These are phyloP conservation scores for Centropus bengalensis DNA, from an alignment of 2,113 vertebrate genomes.

Conservation along the genomic window DNA sequence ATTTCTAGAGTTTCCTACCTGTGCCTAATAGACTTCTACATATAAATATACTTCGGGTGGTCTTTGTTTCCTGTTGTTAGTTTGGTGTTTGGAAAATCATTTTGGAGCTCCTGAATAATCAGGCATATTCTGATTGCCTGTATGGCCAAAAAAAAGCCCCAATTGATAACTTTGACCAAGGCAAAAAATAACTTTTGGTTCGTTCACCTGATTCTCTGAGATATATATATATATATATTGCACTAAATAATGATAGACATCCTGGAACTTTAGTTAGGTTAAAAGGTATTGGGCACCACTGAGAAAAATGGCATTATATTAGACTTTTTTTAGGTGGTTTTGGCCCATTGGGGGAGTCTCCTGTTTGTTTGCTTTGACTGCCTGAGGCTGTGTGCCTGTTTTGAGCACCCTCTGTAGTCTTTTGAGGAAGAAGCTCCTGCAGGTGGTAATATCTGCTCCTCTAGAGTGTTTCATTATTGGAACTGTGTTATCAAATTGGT, in stretches of 20 bases:
- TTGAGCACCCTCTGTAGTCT: not conserved
- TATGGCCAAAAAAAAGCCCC: not conserved
- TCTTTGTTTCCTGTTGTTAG: not conserved
- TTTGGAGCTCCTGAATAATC: not conserved
- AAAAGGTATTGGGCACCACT: not conserved
- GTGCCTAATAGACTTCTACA: not conserved
- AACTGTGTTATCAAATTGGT: not conserved
- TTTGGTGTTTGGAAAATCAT: not conserved
- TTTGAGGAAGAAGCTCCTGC: not conserved
- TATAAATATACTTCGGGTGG: not conserved
- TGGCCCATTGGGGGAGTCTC: not conserved
- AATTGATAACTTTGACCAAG: not conserved
- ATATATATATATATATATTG: too few species aligned
- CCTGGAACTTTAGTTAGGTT: not conserved
- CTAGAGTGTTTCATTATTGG: not conserved
- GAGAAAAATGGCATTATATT: not conserved
- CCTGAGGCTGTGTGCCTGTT: not conserved
- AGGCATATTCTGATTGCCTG: not conserved
- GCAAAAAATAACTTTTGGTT: not conserved
- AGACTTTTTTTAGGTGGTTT: not conserved
- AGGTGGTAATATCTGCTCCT: not conserved
- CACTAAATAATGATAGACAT: not conserved
- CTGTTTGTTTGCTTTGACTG: not conserved
- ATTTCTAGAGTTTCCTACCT: not conserved
- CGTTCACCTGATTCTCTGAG: conserved; percentile 54